Conservation (phyloP, 35 echinoderm and acorn worm genomes). For the Ptychodera flava region DNA sequence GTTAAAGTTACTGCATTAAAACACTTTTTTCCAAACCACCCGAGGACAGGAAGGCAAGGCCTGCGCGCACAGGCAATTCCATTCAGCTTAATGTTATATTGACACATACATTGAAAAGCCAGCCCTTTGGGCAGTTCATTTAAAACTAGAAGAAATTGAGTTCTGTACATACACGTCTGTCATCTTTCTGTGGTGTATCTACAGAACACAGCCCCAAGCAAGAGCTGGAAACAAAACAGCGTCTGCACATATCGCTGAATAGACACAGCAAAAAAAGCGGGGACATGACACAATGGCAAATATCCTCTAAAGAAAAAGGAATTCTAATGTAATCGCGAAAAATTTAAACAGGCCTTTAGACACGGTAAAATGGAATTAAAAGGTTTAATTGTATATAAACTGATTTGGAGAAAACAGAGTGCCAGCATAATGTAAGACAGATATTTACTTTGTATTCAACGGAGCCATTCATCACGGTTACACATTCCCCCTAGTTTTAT, state of each 20-base stretch:
- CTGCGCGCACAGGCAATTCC: not conserved
- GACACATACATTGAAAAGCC: not conserved
- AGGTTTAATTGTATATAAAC: not conserved
- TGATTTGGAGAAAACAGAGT: not conserved
- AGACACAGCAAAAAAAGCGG: too few relatives aligned
- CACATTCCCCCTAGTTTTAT: not conserved
- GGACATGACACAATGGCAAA: not conserved
- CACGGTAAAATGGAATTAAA: not conserved
- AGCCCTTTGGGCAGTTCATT: not conserved
- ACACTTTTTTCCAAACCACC: not conserved
- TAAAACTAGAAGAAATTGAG: slow-evolving; percentile 2
- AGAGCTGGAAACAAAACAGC: too few relatives aligned
- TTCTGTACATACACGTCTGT: not conserved
- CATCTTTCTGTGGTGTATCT: not conserved
- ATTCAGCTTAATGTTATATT: not conserved
- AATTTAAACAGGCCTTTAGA: not conserved
- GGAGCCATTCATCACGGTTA: not conserved
- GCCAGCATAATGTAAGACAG: not conserved
- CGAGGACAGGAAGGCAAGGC: not conserved
- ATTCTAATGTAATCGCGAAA: not conserved
- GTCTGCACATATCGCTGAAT: too few relatives aligned
- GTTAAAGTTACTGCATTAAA: not conserved
- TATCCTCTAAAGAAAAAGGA: not conserved
- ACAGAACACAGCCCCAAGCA: not conserved
- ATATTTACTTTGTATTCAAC: not conserved